Evolutionary conservation across 1,140 invertebrate species (phyloP).

Genomic region (Diachasmimorpha longicaudata): DNA sequence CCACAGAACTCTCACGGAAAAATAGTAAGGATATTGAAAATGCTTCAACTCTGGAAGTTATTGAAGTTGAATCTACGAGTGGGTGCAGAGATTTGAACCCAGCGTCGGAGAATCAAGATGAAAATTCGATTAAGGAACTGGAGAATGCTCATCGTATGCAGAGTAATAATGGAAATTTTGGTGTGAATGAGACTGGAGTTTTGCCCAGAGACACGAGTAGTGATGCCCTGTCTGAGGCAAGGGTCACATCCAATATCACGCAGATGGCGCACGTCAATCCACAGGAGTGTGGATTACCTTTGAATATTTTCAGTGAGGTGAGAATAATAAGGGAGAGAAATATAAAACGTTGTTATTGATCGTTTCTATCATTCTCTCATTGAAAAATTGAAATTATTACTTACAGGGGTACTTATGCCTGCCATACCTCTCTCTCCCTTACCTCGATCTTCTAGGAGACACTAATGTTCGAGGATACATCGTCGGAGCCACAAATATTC

Average conservation of each 20-base stretch:
- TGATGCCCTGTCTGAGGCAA: constrained; percentile 67
- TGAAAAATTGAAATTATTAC: constrained; percentile 11
- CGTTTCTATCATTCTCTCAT: neutral
- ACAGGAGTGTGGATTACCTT: constrained; percentile 84
- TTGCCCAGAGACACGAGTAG: constrained; percentile 68
- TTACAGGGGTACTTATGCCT: constrained; percentile 88
- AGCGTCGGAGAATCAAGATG: constrained; percentile 33
- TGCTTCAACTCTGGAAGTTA: constrained; percentile 39
- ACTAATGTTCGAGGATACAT: constrained; percentile 89
- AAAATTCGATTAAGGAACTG: constrained; percentile 32
- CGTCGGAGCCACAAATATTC: constrained; percentile 95
- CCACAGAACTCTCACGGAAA: constrained; percentile 27
- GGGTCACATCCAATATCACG: constrained; percentile 60
- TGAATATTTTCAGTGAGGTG: constrained; percentile 86
- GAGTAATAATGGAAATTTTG: constrained; percentile 53
- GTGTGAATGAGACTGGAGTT: constrained; percentile 59
- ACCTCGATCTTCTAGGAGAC: constrained; percentile 90
- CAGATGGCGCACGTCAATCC: constrained; percentile 70
- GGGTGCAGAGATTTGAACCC: constrained; percentile 40
- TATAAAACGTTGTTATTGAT: neutral
- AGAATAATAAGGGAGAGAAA: constrained; percentile 21
- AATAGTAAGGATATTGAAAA: constrained; percentile 41
- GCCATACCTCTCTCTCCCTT: constrained; percentile 95
- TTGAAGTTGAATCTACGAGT: constrained; percentile 42
- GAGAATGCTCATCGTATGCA: constrained; percentile 54